Evolutionary conservation across 2,113 vertebrate species (phyloP).

Genomic region (Dinomys branickii): DNA sequence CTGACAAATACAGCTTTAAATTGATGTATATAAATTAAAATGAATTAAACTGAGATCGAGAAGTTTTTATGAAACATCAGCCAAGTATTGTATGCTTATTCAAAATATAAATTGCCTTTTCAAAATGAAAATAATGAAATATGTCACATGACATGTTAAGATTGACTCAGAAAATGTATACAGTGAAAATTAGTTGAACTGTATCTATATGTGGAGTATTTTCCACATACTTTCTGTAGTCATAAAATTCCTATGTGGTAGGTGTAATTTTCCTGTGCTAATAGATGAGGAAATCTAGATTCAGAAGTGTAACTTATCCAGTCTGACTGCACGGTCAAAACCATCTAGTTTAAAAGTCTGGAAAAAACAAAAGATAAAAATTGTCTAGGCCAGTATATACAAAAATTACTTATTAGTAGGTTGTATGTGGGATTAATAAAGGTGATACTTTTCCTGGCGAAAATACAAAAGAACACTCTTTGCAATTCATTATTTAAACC

Average conservation of each 20-base stretch:
- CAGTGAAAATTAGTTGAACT: background rate
- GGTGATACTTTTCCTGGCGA: background rate
- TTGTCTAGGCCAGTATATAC: background rate
- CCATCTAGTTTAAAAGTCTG: background rate
- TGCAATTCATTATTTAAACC: background rate
- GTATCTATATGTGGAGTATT: background rate
- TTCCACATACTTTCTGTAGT: constrained; percentile 24
- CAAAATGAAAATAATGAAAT: background rate
- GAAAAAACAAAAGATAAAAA: background rate
- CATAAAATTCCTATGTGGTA: background rate
- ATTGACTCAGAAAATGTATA: constrained; percentile 26
- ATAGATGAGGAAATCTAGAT: background rate
- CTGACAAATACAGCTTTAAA: background rate
- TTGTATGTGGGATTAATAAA: background rate
- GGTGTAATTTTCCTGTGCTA: background rate
- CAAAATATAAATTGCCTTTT: constrained; percentile 4
- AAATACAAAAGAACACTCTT: background rate
- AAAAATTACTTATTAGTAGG: background rate
- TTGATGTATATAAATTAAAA: background rate
- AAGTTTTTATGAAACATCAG: background rate
- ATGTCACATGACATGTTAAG: background rate
- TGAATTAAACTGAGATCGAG: background rate
- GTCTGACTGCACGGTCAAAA: background rate
- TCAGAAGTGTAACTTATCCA: background rate
- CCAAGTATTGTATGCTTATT: constrained; percentile 16